Percentiles rank a stretch among this genome's conserved stretches.
phyloP scores from a whole-genome alignment of 64 coral and sea anemone genomes.

The Montipora sp. region DNA sequence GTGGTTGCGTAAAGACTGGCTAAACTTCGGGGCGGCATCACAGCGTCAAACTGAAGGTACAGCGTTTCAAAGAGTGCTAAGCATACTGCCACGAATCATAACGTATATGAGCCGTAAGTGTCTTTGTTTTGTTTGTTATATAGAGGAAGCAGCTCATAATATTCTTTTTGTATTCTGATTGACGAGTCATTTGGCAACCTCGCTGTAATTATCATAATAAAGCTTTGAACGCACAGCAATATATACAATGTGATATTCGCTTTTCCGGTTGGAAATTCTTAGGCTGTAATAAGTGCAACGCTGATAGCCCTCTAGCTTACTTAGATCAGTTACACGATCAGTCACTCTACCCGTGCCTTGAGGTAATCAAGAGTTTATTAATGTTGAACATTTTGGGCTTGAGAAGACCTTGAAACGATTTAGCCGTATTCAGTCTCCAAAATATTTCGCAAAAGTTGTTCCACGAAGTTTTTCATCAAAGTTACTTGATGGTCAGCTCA shows the following conservation, averaged over 20 bases:
- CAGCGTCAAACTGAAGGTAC: neutral
- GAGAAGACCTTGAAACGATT: too few relatives aligned
- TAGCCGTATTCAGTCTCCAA: too few relatives aligned
- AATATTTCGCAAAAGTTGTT: neutral
- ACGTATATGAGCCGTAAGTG: too few relatives aligned
- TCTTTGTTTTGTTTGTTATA: neutral
- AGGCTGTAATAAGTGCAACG: neutral
- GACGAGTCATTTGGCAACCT: neutral
- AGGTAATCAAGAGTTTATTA: neutral
- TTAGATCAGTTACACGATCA: neutral
- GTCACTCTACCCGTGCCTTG: neutral
- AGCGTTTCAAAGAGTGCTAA: neutral
- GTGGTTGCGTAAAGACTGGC: neutral
- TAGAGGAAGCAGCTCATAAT: neutral
- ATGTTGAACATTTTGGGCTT: neutral
- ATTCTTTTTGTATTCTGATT: neutral
- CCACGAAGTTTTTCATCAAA: too few relatives aligned
- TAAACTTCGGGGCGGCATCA: too few relatives aligned
- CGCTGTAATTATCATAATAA: neutral
- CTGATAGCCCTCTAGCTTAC: neutral
- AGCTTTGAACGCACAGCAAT: neutral
- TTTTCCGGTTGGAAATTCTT: neutral
- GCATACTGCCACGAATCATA: too few relatives aligned
- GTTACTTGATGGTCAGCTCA: too few relatives aligned
- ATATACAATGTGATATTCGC: neutral